Evolutionary conservation across 2,888 invertebrate species (phyloP).

Genomic region (Phrixothrix hirtus): DNA sequence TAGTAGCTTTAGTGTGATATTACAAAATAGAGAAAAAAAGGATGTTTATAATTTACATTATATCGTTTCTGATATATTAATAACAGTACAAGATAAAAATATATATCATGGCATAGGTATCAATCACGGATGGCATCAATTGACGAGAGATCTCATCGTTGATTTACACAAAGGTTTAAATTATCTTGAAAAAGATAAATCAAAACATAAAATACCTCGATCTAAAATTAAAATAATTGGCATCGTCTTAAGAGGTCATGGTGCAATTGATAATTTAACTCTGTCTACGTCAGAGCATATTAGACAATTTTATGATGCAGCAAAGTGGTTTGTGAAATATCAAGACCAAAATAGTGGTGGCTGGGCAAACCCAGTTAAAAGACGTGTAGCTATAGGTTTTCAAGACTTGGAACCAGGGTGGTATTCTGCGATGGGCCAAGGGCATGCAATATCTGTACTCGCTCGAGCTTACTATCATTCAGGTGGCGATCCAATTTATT

Average conservation of each 20-base stretch:
- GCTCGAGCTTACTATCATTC: constrained; percentile 88
- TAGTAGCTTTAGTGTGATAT: constrained; percentile 77
- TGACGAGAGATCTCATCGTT: constrained; percentile 85
- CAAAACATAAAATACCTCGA: constrained; percentile 70
- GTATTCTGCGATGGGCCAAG: constrained; percentile 98
- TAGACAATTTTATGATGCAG: constrained; percentile 89
- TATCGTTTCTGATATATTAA: constrained; percentile 71
- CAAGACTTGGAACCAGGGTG: constrained; percentile 56
- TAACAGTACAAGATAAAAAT: constrained; percentile 74
- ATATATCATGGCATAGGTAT: constrained; percentile 85
- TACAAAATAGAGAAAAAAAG: constrained; percentile 78
- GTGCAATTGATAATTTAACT: constrained; percentile 59
- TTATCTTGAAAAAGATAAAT: constrained; percentile 67
- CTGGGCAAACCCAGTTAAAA: constrained; percentile 85
- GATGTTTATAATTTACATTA: constrained; percentile 83
- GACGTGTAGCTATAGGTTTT: constrained; percentile 75
- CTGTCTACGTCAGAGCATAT: constrained; percentile 83
- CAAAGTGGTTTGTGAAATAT: constrained; percentile 86
- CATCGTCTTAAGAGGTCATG: constrained; percentile 55
- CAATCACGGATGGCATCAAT: constrained; percentile 69
- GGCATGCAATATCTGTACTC: constrained; percentile 94
- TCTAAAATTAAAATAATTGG: constrained; percentile 73
- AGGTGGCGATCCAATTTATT: constrained; percentile 72
- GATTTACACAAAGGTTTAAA: constrained; percentile 90
- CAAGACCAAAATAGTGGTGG: constrained; percentile 87